phyloP scores from a whole-genome alignment of 1,140 invertebrate species.

The Nasonia longicornis region DNA sequence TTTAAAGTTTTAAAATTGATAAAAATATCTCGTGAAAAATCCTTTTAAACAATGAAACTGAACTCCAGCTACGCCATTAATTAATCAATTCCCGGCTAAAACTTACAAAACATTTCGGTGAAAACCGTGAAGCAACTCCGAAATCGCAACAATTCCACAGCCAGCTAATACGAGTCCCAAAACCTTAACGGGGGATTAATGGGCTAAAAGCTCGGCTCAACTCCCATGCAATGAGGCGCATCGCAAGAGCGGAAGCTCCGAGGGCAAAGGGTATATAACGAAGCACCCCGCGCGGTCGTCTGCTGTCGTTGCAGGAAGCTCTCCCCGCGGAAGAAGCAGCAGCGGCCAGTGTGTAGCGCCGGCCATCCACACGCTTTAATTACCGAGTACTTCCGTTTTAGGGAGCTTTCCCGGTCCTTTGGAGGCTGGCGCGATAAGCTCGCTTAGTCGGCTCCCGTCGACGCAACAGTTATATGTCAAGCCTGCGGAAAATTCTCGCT shows the following conservation, averaged over 20 bases:
- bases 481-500: background rate
- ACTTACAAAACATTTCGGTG: too few species aligned
- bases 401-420: background rate
- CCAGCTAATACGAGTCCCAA: background rate
- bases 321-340: background rate
- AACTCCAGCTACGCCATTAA: too few species aligned
- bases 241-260: background rate
- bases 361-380: background rate
- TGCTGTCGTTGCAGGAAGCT: background rate
- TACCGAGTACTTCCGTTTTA: background rate
- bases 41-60: too few species aligned
- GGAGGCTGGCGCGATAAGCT: background rate
- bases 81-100: too few species aligned
- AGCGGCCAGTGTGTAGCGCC: background rate
- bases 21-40: too few species aligned
- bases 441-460: background rate
- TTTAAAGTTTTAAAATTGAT: too few species aligned
- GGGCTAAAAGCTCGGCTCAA: background rate
- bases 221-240: background rate
- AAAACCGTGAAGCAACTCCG: too few species aligned
- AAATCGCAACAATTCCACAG: too few species aligned
- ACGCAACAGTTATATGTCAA: background rate
- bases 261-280: too few species aligned
- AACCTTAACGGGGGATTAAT: conserved; percentile 7
- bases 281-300: too few species aligned